These are phyloP conservation scores for Ahaetulla prasina DNA, from an alignment of 2,113 vertebrate genomes.

Conservation along the genomic window DNA sequence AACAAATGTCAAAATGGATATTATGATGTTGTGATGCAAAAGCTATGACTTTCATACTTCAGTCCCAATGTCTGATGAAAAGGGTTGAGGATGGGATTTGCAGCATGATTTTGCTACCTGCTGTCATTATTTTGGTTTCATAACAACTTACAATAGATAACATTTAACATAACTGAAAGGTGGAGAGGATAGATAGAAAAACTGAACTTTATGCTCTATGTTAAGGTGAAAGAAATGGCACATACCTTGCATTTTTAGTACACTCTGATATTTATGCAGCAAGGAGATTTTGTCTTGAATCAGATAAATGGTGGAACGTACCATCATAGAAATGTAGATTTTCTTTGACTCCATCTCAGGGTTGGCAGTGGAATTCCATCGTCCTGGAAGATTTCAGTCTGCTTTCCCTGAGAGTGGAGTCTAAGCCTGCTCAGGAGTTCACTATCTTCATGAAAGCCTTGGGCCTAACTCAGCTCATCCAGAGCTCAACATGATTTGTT, in stretches of 20 bases:
- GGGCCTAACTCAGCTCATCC: background rate
- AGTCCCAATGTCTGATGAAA: background rate
- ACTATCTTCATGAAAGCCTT: background rate
- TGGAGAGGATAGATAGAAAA: background rate
- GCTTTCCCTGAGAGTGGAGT: background rate
- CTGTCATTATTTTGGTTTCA: background rate
- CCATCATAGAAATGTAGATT: background rate
- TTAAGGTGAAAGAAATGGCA: background rate
- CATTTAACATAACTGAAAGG: background rate
- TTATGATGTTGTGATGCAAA: background rate
- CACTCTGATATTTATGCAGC: background rate
- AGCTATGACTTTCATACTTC: background rate
- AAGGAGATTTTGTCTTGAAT: background rate
- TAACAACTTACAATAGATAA: background rate
- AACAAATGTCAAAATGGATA: background rate
- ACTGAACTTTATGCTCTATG: background rate
- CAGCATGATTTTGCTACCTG: background rate
- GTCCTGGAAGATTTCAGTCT: background rate
- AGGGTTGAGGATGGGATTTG: background rate
- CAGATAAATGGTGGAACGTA: background rate
- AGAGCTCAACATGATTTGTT: background rate
- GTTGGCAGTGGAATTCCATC: background rate
- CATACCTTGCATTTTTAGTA: background rate
- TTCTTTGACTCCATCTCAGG: background rate
- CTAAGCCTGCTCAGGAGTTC: background rate